phyloP scores from a whole-genome alignment of 1,140 invertebrate species.

The Agrilus planipennis region DNA sequence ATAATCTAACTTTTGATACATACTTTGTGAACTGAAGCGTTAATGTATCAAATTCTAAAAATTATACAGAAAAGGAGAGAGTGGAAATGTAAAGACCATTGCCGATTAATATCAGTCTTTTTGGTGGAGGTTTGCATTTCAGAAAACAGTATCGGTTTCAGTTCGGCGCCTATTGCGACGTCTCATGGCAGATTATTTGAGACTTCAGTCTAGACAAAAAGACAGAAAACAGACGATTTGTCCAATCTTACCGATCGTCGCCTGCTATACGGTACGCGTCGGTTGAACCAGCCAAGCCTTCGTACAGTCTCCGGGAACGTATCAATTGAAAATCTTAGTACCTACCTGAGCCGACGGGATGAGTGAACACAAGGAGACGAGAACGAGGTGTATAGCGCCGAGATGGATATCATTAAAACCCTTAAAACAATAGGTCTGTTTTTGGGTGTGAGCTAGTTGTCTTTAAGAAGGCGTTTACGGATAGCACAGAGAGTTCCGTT shows the following conservation, averaged over 20 bases:
- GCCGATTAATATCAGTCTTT: no score
- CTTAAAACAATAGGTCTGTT: constrained; percentile 10
- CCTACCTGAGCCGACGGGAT: background rate
- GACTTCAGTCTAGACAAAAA: constrained; percentile 4
- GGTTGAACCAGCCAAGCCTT: no score
- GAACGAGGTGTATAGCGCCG: background rate
- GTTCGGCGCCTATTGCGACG: no score
- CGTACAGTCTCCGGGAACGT: no score
- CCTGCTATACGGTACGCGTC: no score
- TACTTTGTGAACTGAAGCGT: no score
- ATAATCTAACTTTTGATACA: no score
- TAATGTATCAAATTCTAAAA: no score
- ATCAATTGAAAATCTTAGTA: constrained; percentile 7
- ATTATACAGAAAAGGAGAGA: no score
- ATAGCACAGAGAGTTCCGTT: background rate
- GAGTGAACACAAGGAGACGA: background rate
- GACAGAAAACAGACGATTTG: constrained; percentile 1
- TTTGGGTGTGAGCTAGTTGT: constrained; percentile 12
- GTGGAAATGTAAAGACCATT: no score
- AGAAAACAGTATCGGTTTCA: no score
- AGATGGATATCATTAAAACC: background rate
- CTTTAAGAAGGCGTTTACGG: constrained; percentile 2
- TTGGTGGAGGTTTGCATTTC: no score
- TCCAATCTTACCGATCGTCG: constrained; percentile 2
- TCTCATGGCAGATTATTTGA: background rate